These are phyloP conservation scores for Pseudomyrmex cubaensis DNA, from an alignment of 1,140 invertebrate genomes.

Conservation along the genomic window DNA sequence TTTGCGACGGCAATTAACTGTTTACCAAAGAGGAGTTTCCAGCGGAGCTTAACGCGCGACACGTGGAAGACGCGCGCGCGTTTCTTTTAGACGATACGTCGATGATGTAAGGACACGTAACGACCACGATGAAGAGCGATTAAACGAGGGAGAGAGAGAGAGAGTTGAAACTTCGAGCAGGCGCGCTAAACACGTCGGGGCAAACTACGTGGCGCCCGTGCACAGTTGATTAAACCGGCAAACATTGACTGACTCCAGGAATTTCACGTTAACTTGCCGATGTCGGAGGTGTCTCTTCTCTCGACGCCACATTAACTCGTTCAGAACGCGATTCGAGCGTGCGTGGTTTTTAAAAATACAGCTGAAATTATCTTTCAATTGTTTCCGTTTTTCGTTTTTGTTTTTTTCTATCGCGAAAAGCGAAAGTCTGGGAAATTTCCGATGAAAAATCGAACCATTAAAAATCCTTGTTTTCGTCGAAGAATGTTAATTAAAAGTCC, in stretches of 20 bases:
- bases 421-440: too few relatives aligned
- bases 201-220: conserved; percentile 73
- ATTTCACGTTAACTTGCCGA: conserved; percentile 38
- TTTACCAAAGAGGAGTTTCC: conserved; percentile 23
- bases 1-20: conserved; percentile 16
- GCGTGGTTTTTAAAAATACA: too few relatives aligned
- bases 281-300: conserved; percentile 24
- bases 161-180: conserved; percentile 67
- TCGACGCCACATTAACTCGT: not conserved
- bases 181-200: conserved; percentile 76
- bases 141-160: conserved; percentile 71
- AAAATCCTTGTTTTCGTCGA: too few relatives aligned
- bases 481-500: too few relatives aligned
- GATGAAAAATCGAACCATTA: too few relatives aligned
- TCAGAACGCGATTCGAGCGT: too few relatives aligned
- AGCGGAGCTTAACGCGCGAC: not conserved
- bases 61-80: conserved; percentile 18
- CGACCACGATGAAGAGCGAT: conserved; percentile 71
- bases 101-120: conserved; percentile 20
- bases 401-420: too few relatives aligned
- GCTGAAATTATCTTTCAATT: too few relatives aligned
- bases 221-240: conserved; percentile 81
- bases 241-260: conserved; percentile 80
- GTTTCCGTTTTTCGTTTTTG: too few relatives aligned
- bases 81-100: conserved; percentile 35